Evolutionary conservation across 2,888 invertebrate species (phyloP).

Genomic region (Lampropteryx suffumata): DNA sequence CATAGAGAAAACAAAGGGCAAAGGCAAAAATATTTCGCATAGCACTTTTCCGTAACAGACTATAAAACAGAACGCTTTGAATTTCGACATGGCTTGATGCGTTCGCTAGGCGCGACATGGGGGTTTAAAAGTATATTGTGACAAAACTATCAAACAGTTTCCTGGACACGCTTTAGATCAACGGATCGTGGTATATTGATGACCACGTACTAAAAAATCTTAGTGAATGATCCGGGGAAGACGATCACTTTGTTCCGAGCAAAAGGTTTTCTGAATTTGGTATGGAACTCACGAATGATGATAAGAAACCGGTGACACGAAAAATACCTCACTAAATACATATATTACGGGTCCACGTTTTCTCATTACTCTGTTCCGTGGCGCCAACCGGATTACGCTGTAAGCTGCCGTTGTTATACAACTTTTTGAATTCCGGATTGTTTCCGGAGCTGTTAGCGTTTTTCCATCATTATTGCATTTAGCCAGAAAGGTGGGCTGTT

Average conservation of each 20-base stretch:
- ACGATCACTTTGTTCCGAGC: no score
- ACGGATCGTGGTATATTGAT: no score
- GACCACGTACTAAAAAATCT: no score
- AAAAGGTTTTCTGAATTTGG: no score
- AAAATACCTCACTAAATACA: no score
- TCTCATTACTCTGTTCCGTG: neutral
- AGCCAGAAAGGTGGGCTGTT: constrained; percentile 18
- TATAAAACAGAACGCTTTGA: constrained; percentile 48
- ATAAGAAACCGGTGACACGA: no score
- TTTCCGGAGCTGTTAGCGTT: constrained; percentile 26
- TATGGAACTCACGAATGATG: no score
- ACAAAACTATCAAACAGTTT: no score
- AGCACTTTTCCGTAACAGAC: constrained; percentile 35
- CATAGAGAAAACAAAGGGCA: neutral
- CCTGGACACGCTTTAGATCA: no score
- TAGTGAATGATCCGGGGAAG: no score
- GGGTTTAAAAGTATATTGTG: constrained; percentile 2
- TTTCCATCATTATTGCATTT: constrained; percentile 29
- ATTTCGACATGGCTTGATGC: constrained; percentile 42
- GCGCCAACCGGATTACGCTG: constrained; percentile 46
- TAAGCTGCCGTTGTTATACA: constrained; percentile 39
- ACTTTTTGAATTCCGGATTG: constrained; percentile 39
- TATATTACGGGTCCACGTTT: no score
- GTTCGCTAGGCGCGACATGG: constrained; percentile 23
- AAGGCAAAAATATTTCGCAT: constrained; percentile 47